Conservation (phyloP, 2,797 vertebrate genomes). For the Gadopsis marmoratus region DNA sequence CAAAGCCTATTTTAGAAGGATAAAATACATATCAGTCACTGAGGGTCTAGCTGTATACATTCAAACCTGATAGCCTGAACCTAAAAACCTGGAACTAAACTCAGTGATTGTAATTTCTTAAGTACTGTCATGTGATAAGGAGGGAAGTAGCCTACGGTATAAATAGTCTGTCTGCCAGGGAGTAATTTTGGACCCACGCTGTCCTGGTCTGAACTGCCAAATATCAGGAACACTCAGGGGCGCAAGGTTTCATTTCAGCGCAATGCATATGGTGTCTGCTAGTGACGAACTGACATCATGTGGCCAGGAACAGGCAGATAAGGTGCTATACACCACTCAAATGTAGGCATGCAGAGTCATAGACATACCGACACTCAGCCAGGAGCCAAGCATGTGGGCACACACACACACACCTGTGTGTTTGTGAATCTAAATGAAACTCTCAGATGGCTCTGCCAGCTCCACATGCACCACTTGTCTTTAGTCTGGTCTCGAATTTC, state of each 20-base stretch:
- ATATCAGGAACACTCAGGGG: constrained; percentile 63
- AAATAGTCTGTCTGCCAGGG: constrained; percentile 67
- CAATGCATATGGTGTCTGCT: constrained; percentile 56
- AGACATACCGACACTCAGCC: constrained; percentile 45
- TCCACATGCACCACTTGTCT: constrained; percentile 23
- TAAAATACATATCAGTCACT: neutral
- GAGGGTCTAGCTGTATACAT: neutral
- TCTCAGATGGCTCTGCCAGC: neutral
- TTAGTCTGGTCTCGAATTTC: constrained; percentile 10
- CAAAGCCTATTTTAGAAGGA: neutral
- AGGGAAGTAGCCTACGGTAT: constrained; percentile 53
- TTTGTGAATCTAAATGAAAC: constrained; percentile 23
- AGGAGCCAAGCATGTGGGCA: constrained; percentile 24
- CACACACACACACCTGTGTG: constrained; percentile 13
- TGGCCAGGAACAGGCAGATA: constrained; percentile 55
- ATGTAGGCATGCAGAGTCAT: constrained; percentile 33
- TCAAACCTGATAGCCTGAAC: neutral
- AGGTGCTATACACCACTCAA: constrained; percentile 35
- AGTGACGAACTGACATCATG: constrained; percentile 48
- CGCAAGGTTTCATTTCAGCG: constrained; percentile 61
- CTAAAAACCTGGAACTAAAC: constrained; percentile 11
- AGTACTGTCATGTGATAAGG: constrained; percentile 57
- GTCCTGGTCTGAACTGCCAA: constrained; percentile 66
- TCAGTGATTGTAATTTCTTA: constrained; percentile 51
- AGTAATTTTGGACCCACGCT: constrained; percentile 63